Base-by-base conservation (phyloP, 2,888 invertebrate genomes). In the Mantis religiosa region DNA sequence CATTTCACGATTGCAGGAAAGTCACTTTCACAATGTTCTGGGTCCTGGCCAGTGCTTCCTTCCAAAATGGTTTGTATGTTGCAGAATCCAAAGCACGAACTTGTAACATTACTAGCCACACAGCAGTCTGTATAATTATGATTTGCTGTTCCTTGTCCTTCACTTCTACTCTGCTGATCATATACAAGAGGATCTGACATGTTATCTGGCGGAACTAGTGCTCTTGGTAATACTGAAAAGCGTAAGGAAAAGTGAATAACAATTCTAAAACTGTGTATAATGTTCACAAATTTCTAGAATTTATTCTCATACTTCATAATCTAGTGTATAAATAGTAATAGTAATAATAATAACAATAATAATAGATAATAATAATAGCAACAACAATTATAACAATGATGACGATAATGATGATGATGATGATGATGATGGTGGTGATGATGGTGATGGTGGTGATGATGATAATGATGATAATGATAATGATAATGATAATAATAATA, bases 41-140 rank as follows among this genome's bases (percentile, higher is more conserved):
- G 97, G 92, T 97, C 97, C 91, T 96, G 96, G 4, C 97, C 97
- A 0, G 97, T 97, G 85, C 95, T 95, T 27, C 97, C 97, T 92
- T 96, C 95, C 88, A 97, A 92, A 90, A 96, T 96, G 88, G 96
- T 96, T 92, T 97, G 96, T 34, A 97, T 96, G 92, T 96, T 97
- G 93, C 97, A 98, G 93, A 97, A 97, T 85, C 97, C 97, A 89
- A 97, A 94, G 92, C 97, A 98, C 84, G 94, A 93, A 15, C 94
- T 93, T n/a, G 96, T 95, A 2, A 97, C 97, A 92, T 97, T 97
- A 90, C 95, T 94, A 3, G 94, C 93, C 9, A 96, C 92, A 91
- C 97, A 98, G 92, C 97, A 98, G 91, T 96, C 96, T 0, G 97
- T 97, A 93, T 97, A 97, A 93, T 97, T 97, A 92, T 97, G 97